Base-by-base conservation (phyloP, 2,113 vertebrate species). In the Mustela lutreola region DNA sequence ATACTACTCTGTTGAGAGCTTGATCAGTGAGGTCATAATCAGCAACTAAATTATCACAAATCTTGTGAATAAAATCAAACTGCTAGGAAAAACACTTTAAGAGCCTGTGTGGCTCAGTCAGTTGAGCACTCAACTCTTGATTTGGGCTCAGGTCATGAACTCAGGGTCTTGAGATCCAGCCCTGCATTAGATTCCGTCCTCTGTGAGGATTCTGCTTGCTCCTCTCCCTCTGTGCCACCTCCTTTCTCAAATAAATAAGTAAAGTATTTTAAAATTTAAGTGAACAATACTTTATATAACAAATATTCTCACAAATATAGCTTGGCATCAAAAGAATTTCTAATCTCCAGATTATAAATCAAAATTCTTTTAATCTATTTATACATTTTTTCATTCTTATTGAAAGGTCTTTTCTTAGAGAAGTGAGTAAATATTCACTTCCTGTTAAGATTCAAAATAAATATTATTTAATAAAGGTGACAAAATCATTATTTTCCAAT, bases 401-500 rank as follows among this genome's bases (percentile, higher is more conserved):
- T 48, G 58, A 90, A 79, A 63, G 14, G 7, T 48, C 28, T 71
- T 53, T 73, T 71, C 42, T 65, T 62, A 78, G 39, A 56, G 39
- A 62, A 50, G 9, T 67, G 6, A 16, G 63, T 92, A 18, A 7
- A 97, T 56, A 73, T 73, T 73, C 21, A 60, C 45, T 87, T 91
- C 71, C 18, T 60, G 15, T 83, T 86, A 62, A 89, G 50, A 90
- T 80, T 19, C 15, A 45, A 95, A 93, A 63, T 71, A 80, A 71
- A 24, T 36, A 48, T 65, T 93, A 90, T 80, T 80, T 67, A 39
- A 3, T 33, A 73, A 12, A 67, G 3, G 7, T 81, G 85, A 3
- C 73, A 92, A 95, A 97, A 48, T 73, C 26, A 12, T 50, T 36
- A 1, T 95, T 88, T 85, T 93, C 53, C 31, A 67, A 33, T 67